Base-by-base conservation (phyloP, 35 echinoderm and acorn worm species). In the Patiria miniata region DNA sequence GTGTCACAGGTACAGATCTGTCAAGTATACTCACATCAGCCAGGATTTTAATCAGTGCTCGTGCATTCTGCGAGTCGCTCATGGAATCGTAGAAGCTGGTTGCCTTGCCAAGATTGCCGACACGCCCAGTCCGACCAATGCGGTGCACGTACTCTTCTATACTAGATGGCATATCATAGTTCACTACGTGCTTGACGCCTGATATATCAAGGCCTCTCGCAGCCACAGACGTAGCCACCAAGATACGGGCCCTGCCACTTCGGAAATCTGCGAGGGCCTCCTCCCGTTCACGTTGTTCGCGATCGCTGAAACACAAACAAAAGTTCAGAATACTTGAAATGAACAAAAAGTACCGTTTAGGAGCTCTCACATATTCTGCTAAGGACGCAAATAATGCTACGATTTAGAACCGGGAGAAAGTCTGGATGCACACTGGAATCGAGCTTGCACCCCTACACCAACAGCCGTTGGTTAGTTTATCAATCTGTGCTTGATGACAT, bases 111-210 rank as follows among this genome's bases (percentile, higher is more conserved):
- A 87, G 60, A 83, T 99, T 99, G 17, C 96, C 96, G 22, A 94
- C 93, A 58, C 96, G 89, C 7, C 96, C 96, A n/a, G 96, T 99
- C 83, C 96, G 76, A 26, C 96, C 96, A 33, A 99, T 99, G 18
- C 96, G 82, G 39, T 99, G 96, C 28, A 99, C 96, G 57, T 99
- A 99, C 82, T 99, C 96, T 0, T 92, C 89, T 77, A 93, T 92
- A 42, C 79, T 82, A 29, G 61, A 78, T 5, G 96, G 96, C 10
- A 99, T 86, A 55, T 99, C 96, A 81, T 88, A 92, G 90, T 99
- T 99, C 38, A 99, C 87, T 0, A 99, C 96, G 77, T 99, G 96
- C 86, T 99, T 94, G n/a, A 99, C 96, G 9, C 53, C 39, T 26
- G 96, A 92, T 61, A 99, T 99, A 79, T 99, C 96, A 12, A 99